Evolutionary conservation across 2,113 vertebrate genomes (phyloP).

Genomic region (Suncus etruscus): DNA sequence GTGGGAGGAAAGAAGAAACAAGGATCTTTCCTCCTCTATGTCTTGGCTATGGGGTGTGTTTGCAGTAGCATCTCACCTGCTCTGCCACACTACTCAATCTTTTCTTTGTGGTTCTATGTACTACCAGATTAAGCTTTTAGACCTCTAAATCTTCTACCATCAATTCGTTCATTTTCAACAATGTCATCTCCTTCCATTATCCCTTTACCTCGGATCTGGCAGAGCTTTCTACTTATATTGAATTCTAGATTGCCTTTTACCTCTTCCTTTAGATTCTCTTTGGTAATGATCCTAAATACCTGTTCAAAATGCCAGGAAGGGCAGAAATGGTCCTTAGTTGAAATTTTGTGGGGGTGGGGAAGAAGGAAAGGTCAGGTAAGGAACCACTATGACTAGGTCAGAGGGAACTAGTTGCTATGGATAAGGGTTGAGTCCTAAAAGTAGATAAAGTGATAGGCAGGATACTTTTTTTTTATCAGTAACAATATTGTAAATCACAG

Average conservation of each 20-base stretch:
- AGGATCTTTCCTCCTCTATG: not conserved
- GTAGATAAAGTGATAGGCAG: too few relatives aligned
- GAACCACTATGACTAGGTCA: too few relatives aligned
- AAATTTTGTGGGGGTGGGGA: too few relatives aligned
- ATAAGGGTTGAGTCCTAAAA: too few relatives aligned
- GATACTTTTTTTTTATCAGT: too few relatives aligned
- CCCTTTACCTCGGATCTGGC: not conserved
- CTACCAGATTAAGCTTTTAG: not conserved
- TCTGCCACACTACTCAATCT: not conserved
- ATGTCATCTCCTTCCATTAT: not conserved
- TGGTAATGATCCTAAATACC: not conserved
- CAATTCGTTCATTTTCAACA: not conserved
- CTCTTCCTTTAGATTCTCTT: not conserved
- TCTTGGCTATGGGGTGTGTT: not conserved
- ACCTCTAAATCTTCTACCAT: not conserved
- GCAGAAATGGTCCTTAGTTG: too few relatives aligned
- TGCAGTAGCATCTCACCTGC: not conserved
- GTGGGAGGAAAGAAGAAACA: not conserved
- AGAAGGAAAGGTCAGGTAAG: too few relatives aligned
- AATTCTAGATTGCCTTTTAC: not conserved
- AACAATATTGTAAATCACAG: too few relatives aligned
- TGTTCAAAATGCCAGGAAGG: not conserved
- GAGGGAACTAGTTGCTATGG: too few relatives aligned
- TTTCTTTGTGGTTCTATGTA: not conserved
- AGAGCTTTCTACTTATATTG: constrained; percentile 13